Conservation (phyloP, 2,797 vertebrate species). For the Tangara arthus region DNA sequence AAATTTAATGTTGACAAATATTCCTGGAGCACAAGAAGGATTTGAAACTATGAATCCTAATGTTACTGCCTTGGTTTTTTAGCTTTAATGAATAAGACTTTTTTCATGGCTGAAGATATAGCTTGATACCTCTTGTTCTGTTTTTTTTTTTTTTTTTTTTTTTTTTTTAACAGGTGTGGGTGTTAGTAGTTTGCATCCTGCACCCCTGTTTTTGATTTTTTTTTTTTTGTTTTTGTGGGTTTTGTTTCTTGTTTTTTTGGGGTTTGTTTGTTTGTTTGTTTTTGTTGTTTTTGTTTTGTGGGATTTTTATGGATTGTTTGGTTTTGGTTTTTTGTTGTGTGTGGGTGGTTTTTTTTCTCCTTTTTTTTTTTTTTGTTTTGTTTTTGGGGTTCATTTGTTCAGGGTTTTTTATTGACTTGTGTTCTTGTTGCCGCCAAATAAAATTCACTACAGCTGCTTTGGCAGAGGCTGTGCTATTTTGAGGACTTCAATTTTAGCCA, state of each 20-base stretch:
- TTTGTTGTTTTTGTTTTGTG: neutral
- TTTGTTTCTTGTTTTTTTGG: too few species aligned
- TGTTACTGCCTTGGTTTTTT: neutral
- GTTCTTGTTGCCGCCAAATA: neutral
- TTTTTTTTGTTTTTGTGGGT: too few species aligned
- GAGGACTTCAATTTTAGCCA: neutral
- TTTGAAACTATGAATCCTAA: neutral
- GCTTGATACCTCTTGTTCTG: neutral
- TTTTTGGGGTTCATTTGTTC: neutral
- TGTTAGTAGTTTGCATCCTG: neutral
- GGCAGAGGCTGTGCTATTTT: neutral
- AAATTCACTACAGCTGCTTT: neutral
- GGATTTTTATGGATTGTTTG: neutral
- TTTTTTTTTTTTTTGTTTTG: neutral
- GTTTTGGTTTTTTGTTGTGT: neutral
- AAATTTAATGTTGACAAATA: neutral
- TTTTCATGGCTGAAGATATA: neutral
- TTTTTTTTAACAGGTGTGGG: rapidly evolving
- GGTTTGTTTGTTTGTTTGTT: rapidly evolving
- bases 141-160: rapidly evolving
- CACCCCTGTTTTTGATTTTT: rapidly evolving
- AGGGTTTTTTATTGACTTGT: rapidly evolving
- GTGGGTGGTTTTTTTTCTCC: neutral
- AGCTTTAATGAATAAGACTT: neutral
- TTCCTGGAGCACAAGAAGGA: neutral